Base-by-base conservation (phyloP, 2,888 invertebrate genomes). In the Drosophila parthenogenetica region DNA sequence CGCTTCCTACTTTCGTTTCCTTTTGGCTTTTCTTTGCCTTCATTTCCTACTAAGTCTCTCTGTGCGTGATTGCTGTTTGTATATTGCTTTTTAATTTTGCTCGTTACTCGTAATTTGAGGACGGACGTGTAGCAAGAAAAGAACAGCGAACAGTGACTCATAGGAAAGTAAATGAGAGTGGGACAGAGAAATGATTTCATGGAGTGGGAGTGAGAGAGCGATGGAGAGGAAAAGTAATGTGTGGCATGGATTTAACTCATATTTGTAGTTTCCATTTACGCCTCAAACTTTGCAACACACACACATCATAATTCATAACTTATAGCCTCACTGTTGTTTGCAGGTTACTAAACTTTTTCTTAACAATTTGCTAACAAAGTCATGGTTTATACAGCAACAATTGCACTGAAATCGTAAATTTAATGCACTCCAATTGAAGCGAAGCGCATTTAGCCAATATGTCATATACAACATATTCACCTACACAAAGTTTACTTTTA, bases 1-100 rank as follows among this genome's bases (percentile, higher is more conserved):
- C 19, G 2, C 3, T 29, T 48, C 53, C 48, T 50, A 48, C 40
- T 64, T 35, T 43, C 10, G 35, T 22, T 16, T 2, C 29, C 35
- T 35, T 35, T 35, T 29, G 29, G 7, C n/a, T 17, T 51, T 45
- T 16, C 49, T 73, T 67, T 67, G 55, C 40, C 48, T 77, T 8
- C 19, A 14, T 39, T 58, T 70, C 32, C 43, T 55, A 53, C 39
- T 13, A 35, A 51, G 51, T 19, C 58, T 39, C 60, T 49, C 57
- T 79, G 80, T 82, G 83, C 80, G 83, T 83, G 87, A 88, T 88
- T 82, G 80, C 69, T 86, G 77, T 86, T 83, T 79, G 75, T 86
- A 79, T 86, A 83, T 83, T 88, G 88, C 88, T 88, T 83, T 83
- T 88, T 83, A 86, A 83, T 83, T 83, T 77, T 72, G 71, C 82